A percentile compares a stretch with the other conserved stretches of the same genome.
Evolutionary conservation across 2,888 invertebrate species (phyloP).

Genomic region (Abrostola tripartita): DNA sequence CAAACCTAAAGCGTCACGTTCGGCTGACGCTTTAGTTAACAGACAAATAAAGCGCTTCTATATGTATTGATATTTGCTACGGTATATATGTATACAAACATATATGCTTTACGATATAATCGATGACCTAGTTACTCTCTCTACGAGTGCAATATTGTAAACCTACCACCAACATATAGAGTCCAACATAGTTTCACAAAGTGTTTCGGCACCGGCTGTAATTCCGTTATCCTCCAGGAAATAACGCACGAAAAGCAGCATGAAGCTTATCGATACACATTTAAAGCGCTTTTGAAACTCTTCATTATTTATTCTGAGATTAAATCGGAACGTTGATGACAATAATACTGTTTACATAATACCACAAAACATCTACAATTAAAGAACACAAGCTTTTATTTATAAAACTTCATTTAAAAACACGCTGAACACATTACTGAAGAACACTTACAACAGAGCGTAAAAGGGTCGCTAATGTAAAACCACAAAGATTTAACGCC

Average conservation of each 20-base stretch:
- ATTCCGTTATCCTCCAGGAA: constrained; percentile 12
- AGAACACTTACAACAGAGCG: constrained; percentile 24
- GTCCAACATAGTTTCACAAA: constrained; percentile 25
- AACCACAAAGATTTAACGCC: constrained; percentile 54
- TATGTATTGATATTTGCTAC: neutral
- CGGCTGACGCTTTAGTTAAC: neutral
- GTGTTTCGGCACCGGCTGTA: constrained; percentile 30
- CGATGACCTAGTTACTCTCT: constrained; percentile 37
- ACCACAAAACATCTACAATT: constrained; percentile 7
- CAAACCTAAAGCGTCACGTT: neutral
- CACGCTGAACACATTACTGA: constrained; percentile 25
- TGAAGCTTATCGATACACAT: constrained; percentile 31
- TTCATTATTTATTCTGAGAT: constrained; percentile 28
- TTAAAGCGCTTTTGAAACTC: constrained; percentile 8
- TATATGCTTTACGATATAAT: constrained; percentile 1
- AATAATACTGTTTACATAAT: constrained; percentile 26
- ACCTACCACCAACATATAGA: constrained; percentile 32
- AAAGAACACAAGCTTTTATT: constrained; percentile 19
- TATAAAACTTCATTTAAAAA: constrained; percentile 32
- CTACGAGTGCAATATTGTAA: constrained; percentile 41
- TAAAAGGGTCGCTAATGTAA: constrained; percentile 47
- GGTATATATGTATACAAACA: neutral
- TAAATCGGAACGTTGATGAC: constrained; percentile 29
- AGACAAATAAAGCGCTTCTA: neutral
- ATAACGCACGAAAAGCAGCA: constrained; percentile 19